Evolutionary conservation across 2,797 vertebrate genomes (phyloP), one percentile per base, ranked within the genome.

Genomic region (Bradypodion ventrale): DNA sequence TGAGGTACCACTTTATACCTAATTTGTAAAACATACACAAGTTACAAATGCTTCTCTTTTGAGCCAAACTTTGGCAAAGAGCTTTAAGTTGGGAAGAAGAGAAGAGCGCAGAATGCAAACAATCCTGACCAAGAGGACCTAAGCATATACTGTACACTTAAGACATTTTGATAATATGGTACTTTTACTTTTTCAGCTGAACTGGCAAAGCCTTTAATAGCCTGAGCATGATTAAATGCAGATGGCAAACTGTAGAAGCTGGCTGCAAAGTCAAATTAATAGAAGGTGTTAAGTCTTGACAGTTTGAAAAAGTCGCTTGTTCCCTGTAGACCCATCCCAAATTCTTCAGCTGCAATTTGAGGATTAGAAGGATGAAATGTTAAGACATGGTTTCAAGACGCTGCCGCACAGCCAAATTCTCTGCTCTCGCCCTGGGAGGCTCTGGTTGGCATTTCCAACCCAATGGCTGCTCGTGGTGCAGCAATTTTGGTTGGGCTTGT

Each of bases 131-230:
- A 80, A 91, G 87, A 75, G 29, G 89, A 6, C 4, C 0, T 0
- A 65, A 89, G 12, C 60, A 8, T 21, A 75, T 87, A 70, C 80
- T n/a, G n/a, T n/a, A 87, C n/a, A 15, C 35, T n/a, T n/a, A n/a
- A 84, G 35, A 29, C n/a, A 2, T 70, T 69, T 70, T 0, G 77
- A 70, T 52, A 73, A 68, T 68, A 60, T 29, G 19, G 77, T 32
- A 42, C 23, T 83, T 59, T 19, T 35, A 6, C 65, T 32, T 68
- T 68, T 68, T 68, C 65, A 68, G 15, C 5, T 68, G 32, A 37
- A 68, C 32, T 35, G 65, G 15, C 62, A 9, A 12, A 9, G 27
- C 8, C 23, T 19, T 59, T 82, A 83, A 78, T n/a, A 59, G 74
- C 6, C 3, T 37, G 70, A 76, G 78, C 59, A 80, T 83, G 70